phyloP scores from a whole-genome alignment of 2,888 invertebrate genomes.

The Leptodirus hochenwartii region DNA sequence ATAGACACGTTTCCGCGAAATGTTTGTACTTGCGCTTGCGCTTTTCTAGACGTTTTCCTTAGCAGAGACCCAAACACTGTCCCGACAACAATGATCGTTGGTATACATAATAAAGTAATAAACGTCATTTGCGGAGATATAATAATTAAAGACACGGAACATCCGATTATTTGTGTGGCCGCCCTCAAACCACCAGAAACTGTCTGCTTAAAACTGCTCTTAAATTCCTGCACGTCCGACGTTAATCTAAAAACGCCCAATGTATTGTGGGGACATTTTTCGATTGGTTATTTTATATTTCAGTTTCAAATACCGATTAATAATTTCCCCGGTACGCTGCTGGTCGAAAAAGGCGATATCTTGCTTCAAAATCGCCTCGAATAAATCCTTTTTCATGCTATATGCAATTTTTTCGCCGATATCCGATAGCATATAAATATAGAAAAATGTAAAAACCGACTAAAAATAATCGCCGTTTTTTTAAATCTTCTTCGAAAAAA shows the following conservation, averaged over 20 bases:
- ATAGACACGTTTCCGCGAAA: too few relatives aligned
- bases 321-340: slow-evolving; percentile 79
- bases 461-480: slow-evolving; percentile 25
- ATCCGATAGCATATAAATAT: slow-evolving; percentile 71
- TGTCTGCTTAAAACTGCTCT: slow-evolving; percentile 86
- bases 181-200: slow-evolving; percentile 85
- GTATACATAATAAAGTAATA: slow-evolving; percentile 68
- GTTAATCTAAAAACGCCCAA: slow-evolving; percentile 45
- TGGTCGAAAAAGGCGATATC: slow-evolving; percentile 83
- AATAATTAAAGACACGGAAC: slow-evolving; percentile 56
- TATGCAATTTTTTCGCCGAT: slow-evolving; percentile 79
- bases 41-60: slow-evolving; percentile 54
- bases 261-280: not conserved
- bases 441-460: slow-evolving; percentile 75
- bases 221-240: slow-evolving; percentile 91
- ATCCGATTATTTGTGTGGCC: slow-evolving; percentile 66
- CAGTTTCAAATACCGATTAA: slow-evolving; percentile 46
- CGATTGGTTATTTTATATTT: too few relatives aligned
- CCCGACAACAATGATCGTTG: slow-evolving; percentile 70
- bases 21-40: slow-evolving; percentile 57
- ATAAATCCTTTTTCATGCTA: slow-evolving; percentile 63
- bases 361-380: slow-evolving; percentile 65
- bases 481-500: slow-evolving; percentile 5
- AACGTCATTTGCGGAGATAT: slow-evolving; percentile 85
- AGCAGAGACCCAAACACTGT: slow-evolving; percentile 64